phyloP scores from a whole-genome alignment of 1,140 invertebrate species.

The Philotrypesis tridentata region DNA sequence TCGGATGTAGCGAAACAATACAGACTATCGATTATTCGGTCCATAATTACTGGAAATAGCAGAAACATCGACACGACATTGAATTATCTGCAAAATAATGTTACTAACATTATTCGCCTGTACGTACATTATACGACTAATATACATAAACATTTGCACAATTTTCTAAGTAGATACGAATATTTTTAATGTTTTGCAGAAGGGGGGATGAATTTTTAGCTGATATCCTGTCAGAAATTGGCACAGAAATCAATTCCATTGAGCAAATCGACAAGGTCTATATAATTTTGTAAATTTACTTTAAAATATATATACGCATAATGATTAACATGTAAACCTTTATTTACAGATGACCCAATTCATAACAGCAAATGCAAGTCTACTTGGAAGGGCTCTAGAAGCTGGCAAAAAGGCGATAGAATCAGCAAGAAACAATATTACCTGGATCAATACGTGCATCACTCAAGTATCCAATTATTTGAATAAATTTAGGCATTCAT shows the following conservation, averaged over 20 bases:
- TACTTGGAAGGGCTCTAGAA: constrained; percentile 41
- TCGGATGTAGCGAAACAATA: constrained; percentile 64
- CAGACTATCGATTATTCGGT: constrained; percentile 58
- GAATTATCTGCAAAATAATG: constrained; percentile 54
- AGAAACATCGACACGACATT: constrained; percentile 52
- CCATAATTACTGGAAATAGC: constrained; percentile 52
- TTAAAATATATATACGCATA: constrained; percentile 15
- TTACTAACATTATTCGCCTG: constrained; percentile 51
- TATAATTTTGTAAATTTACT: constrained; percentile 11
- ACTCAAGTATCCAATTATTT: constrained; percentile 47
- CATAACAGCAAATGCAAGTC: constrained; percentile 43
- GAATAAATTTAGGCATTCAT: background rate
- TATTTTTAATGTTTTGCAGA: constrained; percentile 45
- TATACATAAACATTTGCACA: background rate
- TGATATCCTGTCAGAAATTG: constrained; percentile 54
- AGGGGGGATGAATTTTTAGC: constrained; percentile 53
- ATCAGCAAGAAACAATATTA: constrained; percentile 43
- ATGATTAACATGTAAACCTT: constrained; percentile 17
- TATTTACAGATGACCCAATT: constrained; percentile 53
- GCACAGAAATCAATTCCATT: constrained; percentile 49
- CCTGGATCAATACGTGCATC: constrained; percentile 54
- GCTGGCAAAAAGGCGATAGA: constrained; percentile 45
- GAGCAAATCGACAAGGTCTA: constrained; percentile 55
- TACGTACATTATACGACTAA: constrained; percentile 45
- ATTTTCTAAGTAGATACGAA: background rate